Percentiles rank a stretch among this genome's conserved stretches.
Evolutionary conservation across 2,797 vertebrate genomes (phyloP).

Genomic region (Thunnus albacares): DNA sequence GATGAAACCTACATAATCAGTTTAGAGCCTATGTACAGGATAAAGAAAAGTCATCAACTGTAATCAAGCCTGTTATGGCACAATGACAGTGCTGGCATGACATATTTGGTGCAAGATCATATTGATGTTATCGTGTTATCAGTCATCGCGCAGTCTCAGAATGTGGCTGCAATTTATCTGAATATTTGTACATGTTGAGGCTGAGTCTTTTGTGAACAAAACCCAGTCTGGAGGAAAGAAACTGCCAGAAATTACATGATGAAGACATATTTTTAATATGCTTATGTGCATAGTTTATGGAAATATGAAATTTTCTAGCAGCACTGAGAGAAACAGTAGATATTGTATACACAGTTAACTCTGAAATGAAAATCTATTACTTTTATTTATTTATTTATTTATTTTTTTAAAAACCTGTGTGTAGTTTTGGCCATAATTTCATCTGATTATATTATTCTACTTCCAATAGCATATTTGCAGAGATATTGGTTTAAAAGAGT

Average conservation of each 20-base stretch:
- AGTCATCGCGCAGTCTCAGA: background rate
- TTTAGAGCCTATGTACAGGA: background rate
- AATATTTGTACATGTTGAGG: background rate
- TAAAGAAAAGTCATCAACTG: background rate
- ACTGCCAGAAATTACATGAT: background rate
- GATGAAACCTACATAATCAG: background rate
- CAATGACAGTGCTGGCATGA: background rate
- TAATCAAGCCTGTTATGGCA: background rate
- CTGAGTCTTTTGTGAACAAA: background rate
- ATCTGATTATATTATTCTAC: background rate
- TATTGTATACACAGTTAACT: background rate
- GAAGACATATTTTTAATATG: constrained; percentile 3
- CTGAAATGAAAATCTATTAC: background rate
- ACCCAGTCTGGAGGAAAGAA: constrained; percentile 8
- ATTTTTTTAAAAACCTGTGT: background rate
- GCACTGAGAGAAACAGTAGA: background rate
- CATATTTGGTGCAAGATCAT: background rate
- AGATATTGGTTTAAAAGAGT: background rate
- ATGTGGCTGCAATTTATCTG: background rate
- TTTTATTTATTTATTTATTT: no score
- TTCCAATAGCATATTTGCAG: background rate
- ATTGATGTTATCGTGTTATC: background rate
- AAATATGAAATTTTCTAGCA: constrained; percentile 1
- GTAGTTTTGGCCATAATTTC: background rate
- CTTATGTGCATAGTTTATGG: background rate